phyloP scores from a whole-genome alignment of 2,888 invertebrate species.

The Drosophila phalerata region DNA sequence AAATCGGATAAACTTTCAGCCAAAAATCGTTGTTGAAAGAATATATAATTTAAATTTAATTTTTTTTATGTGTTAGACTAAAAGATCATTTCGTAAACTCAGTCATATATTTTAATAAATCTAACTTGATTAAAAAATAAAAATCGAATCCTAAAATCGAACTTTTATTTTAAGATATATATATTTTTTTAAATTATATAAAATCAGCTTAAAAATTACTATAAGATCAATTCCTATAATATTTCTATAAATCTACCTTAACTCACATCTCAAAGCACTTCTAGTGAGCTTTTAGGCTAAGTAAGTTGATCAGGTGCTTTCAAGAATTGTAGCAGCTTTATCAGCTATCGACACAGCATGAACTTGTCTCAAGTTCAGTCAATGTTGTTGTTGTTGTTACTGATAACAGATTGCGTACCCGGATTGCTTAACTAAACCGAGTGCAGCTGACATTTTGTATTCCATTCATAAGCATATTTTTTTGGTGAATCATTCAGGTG shows the following conservation, averaged over 20 bases:
- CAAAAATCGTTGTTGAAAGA: too few relatives aligned
- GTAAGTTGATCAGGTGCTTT: constrained; percentile 5
- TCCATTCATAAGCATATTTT: constrained; percentile 47
- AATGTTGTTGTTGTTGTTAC: constrained; percentile 4
- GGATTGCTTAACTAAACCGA: constrained; percentile 47
- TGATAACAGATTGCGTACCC: constrained; percentile 51
- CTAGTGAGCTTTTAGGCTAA: constrained; percentile 21
- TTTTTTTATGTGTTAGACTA: too few relatives aligned
- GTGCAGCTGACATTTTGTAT: constrained; percentile 41
- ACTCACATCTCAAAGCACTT: too few relatives aligned
- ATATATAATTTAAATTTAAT: too few relatives aligned
- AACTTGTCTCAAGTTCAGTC: constrained; percentile 61
- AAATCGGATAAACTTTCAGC: background rate
- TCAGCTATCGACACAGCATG: constrained; percentile 31
- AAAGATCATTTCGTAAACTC: too few relatives aligned
- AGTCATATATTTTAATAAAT: too few relatives aligned
- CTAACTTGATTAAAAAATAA: too few relatives aligned
- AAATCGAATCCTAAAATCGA: too few relatives aligned
- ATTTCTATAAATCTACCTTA: background rate
- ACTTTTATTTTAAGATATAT: too few relatives aligned
- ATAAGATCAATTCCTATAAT: too few relatives aligned
- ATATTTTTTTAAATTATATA: too few relatives aligned
- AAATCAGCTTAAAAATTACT: too few relatives aligned
- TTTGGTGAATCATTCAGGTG: constrained; percentile 70
- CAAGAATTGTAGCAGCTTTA: constrained; percentile 26